Percentiles rank a stretch among this genome's conserved stretches.
phyloP scores from a whole-genome alignment of 1,140 invertebrate species.

The Hetaerina americana region DNA sequence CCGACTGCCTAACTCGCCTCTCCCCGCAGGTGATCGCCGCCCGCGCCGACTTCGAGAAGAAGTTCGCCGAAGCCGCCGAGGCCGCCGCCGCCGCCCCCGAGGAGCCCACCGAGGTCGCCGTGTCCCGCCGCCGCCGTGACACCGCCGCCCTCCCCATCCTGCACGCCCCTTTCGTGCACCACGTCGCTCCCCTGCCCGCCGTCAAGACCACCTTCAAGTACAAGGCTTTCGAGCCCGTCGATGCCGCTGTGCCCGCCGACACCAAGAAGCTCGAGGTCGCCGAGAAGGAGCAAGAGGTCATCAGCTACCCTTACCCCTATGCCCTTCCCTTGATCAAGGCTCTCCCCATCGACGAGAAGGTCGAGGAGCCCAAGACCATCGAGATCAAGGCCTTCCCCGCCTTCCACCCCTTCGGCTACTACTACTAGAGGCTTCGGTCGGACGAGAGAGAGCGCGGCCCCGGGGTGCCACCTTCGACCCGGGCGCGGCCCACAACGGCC shows the following conservation, averaged over 20 bases:
- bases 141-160: neutral
- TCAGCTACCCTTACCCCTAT: neutral
- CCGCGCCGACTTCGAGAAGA: conserved; percentile 12
- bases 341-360: neutral
- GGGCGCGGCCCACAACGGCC: too few species aligned
- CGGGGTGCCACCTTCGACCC: too few species aligned
- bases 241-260: conserved; percentile 11
- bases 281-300: conserved; percentile 13
- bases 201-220: conserved; percentile 12
- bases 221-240: conserved; percentile 13
- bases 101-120: neutral
- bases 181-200: conserved; percentile 3
- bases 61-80: conserved; percentile 12
- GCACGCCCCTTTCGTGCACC: neutral
- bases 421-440: too few species aligned
- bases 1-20: too few species aligned
- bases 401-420: neutral
- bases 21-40: conserved; percentile 14
- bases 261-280: conserved; percentile 14
- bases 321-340: neutral
- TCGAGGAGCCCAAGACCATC: neutral
- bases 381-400: neutral
- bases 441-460: too few species aligned
- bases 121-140: neutral
- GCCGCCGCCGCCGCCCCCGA: conserved; percentile 12